Base-by-base conservation (phyloP, 2,113 vertebrate species). In the Alaudala cheleensis region DNA sequence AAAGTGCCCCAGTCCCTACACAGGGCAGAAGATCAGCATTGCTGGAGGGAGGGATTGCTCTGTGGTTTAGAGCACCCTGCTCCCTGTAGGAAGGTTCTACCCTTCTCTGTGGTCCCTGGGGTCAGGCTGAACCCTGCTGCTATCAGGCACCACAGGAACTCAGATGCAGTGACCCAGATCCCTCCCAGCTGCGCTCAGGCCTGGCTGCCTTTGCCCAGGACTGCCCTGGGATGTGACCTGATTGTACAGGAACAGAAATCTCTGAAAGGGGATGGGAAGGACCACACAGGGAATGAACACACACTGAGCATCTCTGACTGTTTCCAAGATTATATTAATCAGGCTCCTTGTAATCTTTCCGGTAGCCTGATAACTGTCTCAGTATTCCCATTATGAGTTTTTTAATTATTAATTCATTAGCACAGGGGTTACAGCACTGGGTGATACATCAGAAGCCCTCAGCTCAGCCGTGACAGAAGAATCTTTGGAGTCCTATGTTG, bases 401-500 rank as follows among this genome's bases (percentile, higher is more conserved):
- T 91, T 79, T 5, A 87, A 93, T 96, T 84, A 93, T 92, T 81
- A 86, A 93, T 94, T 96, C 61, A 61, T 87, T 76, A 94, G 45
- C 61, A 81, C 51, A 90, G 58, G 69, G 50, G 78, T 92, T 81
- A 69, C 56, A 74, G 56, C 40, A 26, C 9, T 84, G 70, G 81
- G 82, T 72, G 65, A 89, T 81, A 37, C 40, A 74, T 84, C 73
- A 74, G 51, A 84, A 89, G 31, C 49, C 56, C 84, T n/a, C 44
- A 70, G 65, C 61, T 45, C 40, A 49, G 29, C 12, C 72, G 72
- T 65, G 81, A 67, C 72, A 87, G 64, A 60, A 79, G 69, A 74
- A 81, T 78, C 69, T 47, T 86, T 60, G 18, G 70, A 89, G 81
- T 80, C 90, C 53, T 70, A 0, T 47, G 54, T 49, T 67, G 83